phyloP scores from a whole-genome alignment of 1,140 invertebrate genomes.

The Tyrophagus putrescentiae region DNA sequence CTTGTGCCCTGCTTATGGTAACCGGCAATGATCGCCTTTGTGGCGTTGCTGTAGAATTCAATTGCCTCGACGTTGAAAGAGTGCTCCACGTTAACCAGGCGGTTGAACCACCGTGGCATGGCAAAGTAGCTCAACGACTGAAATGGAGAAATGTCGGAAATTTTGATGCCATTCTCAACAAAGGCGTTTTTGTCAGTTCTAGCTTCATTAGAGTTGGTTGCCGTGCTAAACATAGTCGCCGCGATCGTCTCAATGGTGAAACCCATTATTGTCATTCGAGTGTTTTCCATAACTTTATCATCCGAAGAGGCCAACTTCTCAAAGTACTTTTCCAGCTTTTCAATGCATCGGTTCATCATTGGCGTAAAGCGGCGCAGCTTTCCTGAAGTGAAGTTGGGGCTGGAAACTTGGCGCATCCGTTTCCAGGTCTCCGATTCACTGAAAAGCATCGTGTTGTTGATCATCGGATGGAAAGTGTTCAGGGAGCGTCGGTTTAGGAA shows the following conservation, averaged over 20 bases:
- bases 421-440: not conserved
- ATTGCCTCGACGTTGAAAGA: no score
- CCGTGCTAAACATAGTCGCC: not conserved
- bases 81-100: no score
- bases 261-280: not conserved
- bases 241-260: not conserved
- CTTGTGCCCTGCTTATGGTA: no score
- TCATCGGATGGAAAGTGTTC: constrained; percentile 3
- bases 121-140: no score
- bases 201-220: no score
- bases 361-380: not conserved
- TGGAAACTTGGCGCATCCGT: not conserved
- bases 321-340: not conserved
- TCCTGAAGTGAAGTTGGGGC: not conserved
- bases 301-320: not conserved
- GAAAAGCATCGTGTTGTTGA: not conserved
- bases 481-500: constrained; percentile 11
- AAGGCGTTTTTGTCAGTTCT: no score
- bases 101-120: no score
- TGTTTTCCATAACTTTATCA: no score
- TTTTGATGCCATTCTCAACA: not conserved
- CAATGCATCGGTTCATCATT: not conserved
- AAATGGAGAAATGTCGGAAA: not conserved
- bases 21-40: no score
- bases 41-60: no score